These are phyloP conservation scores for Triplophysa tibetana DNA, from an alignment of 2,113 vertebrate genomes.

Conservation along the genomic window DNA sequence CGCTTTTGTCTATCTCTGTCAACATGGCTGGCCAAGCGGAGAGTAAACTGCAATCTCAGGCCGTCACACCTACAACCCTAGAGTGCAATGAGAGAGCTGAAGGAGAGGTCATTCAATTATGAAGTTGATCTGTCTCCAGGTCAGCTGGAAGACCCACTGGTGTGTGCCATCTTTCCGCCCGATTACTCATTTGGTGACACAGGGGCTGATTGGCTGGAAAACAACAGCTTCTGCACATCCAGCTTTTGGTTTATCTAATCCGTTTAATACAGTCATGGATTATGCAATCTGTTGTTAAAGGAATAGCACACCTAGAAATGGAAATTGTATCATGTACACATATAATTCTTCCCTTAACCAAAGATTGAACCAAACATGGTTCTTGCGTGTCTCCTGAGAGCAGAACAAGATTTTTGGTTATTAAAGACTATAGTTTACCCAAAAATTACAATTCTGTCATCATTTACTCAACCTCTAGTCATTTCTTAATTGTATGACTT, in stretches of 20 bases:
- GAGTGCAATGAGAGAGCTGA: conserved; percentile 12
- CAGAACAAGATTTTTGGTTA: no score
- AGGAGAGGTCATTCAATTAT: conserved; percentile 59
- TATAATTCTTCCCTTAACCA: no score
- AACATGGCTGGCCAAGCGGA: conserved; percentile 53
- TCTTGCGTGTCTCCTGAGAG: no score
- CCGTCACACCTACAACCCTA: conserved; percentile 28
- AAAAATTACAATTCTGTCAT: no score
- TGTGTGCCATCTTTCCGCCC: conserved; percentile 33
- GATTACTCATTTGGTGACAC: conserved; percentile 49
- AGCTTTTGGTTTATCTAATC: conserved; percentile 26
- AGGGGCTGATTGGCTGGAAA: conserved; percentile 8
- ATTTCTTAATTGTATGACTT: no score
- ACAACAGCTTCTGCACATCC: not conserved
- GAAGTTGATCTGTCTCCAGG: conserved; percentile 44
- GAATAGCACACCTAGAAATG: no score
- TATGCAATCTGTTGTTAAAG: conserved; percentile 25
- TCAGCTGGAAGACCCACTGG: conserved; percentile 30
- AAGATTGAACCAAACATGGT: no score
- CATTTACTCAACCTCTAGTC: no score
- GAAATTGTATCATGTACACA: no score
- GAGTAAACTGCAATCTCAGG: conserved; percentile 33
- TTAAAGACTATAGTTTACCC: no score
- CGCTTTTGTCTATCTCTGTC: conserved; percentile 35
- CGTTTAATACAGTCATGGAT: conserved; percentile 32